Evolutionary conservation across 1,140 invertebrate species (phyloP).

Genomic region (Oppia nitens): DNA sequence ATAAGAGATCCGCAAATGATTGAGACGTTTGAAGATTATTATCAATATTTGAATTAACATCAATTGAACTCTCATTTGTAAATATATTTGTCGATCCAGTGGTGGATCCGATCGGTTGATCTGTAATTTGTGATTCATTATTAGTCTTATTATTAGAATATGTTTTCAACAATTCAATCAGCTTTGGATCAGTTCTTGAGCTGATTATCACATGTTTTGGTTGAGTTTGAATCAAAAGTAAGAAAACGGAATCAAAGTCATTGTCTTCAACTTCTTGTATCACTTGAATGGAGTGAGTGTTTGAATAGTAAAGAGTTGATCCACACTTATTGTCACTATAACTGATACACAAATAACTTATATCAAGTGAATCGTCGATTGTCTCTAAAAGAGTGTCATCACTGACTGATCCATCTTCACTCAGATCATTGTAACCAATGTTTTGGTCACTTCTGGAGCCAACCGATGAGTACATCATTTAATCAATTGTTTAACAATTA

Average conservation of each 20-base stretch:
- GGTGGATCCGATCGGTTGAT: neutral
- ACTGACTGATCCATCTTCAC: neutral
- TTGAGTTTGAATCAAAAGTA: neutral
- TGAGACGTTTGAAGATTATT: neutral
- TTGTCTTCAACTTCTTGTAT: slow-evolving; percentile 7
- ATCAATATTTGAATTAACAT: too few relatives aligned
- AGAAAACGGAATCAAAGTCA: neutral
- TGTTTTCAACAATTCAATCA: neutral
- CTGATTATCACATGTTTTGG: slow-evolving; percentile 4
- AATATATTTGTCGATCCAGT: neutral
- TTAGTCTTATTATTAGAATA: neutral
- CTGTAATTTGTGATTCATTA: too few relatives aligned
- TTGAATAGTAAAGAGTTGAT: neutral
- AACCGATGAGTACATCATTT: too few relatives aligned
- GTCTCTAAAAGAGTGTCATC: neutral
- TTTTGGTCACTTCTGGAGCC: too few relatives aligned
- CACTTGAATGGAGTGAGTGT: neutral
- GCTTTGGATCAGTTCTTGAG: neutral
- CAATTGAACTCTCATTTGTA: neutral
- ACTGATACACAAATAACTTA: neutral
- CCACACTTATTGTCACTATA: slow-evolving; percentile 2
- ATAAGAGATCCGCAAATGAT: neutral
- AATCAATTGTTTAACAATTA: too few relatives aligned
- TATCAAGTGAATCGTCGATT: too few relatives aligned
- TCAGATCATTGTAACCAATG: too few relatives aligned